Base-by-base conservation (phyloP, 2,888 invertebrate genomes). In the Matsumyia berberina region DNA sequence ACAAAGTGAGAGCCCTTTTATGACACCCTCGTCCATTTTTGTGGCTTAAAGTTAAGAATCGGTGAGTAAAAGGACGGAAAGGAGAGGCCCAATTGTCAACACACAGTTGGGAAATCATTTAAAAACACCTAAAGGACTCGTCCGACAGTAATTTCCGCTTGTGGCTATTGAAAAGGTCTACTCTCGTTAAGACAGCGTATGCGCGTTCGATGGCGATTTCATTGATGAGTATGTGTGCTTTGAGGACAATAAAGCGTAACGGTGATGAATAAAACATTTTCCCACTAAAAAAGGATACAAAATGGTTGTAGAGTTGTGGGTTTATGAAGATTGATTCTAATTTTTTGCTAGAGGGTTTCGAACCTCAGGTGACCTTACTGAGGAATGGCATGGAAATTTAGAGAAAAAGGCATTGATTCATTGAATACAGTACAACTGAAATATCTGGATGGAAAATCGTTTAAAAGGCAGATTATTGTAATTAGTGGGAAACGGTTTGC, bases 1-100 rank as follows among this genome's bases (percentile, higher is more conserved):
- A 67, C 67, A 76, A 58, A 76, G 66, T 76, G 66, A 76, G 57
- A 67, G 39, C 49, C 76, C 49, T 76, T 76, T 74, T 74, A 64
- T 64, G 66, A 31, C 39, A 57, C 19, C 66, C 74, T 66, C 29
- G 74, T 39, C 74, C 46, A 33, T 73, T 55, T 62, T 62, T 44
- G 55, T 53, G 31, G 31, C 35, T n/a, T 64, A 39, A 39, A 9
- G 44, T 5, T 24, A 60, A n/a, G 53, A 49, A 74, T 66, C 39
- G 35, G 29, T 39, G 33, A 46, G 31, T 19, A 58, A 15, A 31
- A 19, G 24, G 29, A 35, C 37, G 17, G 9, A 35, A 46, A 49
- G 12, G 12, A 55, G 35, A 8, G 12, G 11, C 37, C 58, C 66
- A 76, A 76, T 66, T 67, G 66, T 39, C 58, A 12, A 51, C 51